phyloP scores from a whole-genome alignment of 2,888 invertebrate species.

The Vanessa cardui region DNA sequence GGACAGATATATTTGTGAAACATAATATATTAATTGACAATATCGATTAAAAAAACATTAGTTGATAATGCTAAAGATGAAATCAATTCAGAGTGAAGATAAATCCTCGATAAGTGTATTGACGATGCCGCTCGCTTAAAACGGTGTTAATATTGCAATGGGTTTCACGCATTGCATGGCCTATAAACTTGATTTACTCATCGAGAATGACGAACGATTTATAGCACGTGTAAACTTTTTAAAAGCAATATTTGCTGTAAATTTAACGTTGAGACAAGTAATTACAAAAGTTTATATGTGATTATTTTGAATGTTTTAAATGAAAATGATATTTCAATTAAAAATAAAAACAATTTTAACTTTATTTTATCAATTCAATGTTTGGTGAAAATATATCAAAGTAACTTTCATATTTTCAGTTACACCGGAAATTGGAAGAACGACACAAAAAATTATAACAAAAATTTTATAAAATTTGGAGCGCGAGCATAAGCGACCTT shows the following conservation, averaged over 20 bases:
- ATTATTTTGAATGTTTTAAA: too few relatives aligned
- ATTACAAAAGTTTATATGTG: too few relatives aligned
- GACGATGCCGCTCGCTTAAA: neutral
- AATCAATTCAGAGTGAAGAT: neutral
- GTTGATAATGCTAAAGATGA: neutral
- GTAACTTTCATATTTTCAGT: neutral
- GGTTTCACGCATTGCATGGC: neutral
- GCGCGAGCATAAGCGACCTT: slow-evolving; percentile 49
- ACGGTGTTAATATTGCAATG: slow-evolving; percentile 2
- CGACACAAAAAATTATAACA: slow-evolving; percentile 23
- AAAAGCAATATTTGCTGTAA: neutral
- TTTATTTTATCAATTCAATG: neutral
- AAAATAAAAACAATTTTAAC: neutral
- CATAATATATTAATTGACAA: neutral
- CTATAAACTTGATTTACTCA: slow-evolving; percentile 8
- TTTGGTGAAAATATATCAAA: neutral
- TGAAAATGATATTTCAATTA: too few relatives aligned
- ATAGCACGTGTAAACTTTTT: neutral
- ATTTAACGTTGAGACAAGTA: neutral
- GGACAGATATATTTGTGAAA: too few relatives aligned
- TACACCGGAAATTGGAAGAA: slow-evolving; percentile 12
- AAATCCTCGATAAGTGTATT: slow-evolving; percentile 1
- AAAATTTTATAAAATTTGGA: slow-evolving; percentile 29
- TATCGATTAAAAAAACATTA: neutral
- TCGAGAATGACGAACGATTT: neutral